These are phyloP conservation scores for Tachina lurida DNA, from an alignment of 2,888 invertebrate genomes.

Conservation along the genomic window DNA sequence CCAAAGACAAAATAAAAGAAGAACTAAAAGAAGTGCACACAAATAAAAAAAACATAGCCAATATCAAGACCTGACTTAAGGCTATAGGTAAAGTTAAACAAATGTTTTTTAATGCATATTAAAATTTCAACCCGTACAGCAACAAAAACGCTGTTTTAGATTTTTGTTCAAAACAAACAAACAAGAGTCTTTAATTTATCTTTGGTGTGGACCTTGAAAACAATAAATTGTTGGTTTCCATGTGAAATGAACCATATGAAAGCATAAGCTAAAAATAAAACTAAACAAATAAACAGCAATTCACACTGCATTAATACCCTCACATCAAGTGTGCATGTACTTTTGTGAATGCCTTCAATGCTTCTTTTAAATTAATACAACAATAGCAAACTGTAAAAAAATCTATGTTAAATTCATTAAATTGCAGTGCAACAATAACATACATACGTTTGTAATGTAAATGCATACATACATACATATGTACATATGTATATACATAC, in stretches of 20 bases:
- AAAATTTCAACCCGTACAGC: neutral
- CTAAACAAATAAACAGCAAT: conserved; percentile 23
- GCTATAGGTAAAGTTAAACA: conserved; percentile 19
- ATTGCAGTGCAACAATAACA: conserved; percentile 15
- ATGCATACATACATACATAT: too few species aligned
- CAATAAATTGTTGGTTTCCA: neutral
- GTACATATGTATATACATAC: neutral
- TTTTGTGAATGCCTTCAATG: conserved; percentile 17
- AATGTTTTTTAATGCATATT: neutral
- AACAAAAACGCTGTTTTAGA: neutral
- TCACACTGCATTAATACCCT: conserved; percentile 44
- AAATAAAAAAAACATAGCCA: conserved; percentile 9
- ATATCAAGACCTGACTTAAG: conserved; percentile 41
- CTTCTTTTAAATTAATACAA: conserved; percentile 27
- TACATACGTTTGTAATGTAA: too few species aligned
- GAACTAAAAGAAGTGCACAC: neutral
- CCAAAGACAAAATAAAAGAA: neutral
- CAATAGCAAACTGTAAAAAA: conserved; percentile 28
- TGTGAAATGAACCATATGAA: conserved; percentile 39
- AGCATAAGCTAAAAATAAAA: conserved; percentile 2
- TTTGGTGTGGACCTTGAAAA: conserved; percentile 37
- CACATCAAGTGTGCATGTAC: neutral
- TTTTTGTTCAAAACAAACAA: neutral
- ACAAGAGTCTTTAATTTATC: neutral
- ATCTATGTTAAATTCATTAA: conserved; percentile 66